Percentiles rank a stretch among this genome's conserved stretches.
Conservation (phyloP, 2,888 invertebrate genomes). For the Acleris holmiana region DNA sequence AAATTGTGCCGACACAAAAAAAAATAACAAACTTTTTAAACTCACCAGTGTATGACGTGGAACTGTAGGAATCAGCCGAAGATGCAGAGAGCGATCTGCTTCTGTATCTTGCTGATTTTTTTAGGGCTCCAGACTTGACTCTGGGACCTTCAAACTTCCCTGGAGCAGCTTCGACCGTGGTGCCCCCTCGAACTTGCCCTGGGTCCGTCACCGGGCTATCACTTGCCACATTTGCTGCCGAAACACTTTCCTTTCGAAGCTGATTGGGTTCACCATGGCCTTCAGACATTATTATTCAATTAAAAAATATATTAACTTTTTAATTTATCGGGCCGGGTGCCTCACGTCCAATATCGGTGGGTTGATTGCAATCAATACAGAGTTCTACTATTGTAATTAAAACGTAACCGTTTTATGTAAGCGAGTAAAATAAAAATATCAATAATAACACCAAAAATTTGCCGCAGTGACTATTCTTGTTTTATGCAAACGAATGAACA, state of each 20-base stretch:
- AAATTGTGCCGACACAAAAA: conserved; percentile 26
- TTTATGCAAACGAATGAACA: conserved; percentile 33
- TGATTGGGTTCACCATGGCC: conserved; percentile 69
- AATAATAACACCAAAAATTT: conserved; percentile 61
- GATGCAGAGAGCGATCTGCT: conserved; percentile 96
- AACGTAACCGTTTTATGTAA: conserved; percentile 36
- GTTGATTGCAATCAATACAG: conserved; percentile 25
- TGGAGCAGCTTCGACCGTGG: conserved; percentile 63
- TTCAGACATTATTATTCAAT: conserved; percentile 65
- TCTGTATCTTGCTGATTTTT: conserved; percentile 94
- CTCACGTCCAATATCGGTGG: conserved; percentile 10
- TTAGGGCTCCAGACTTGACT: conserved; percentile 89
- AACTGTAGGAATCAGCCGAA: conserved; percentile 97
- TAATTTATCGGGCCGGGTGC: conserved; percentile 3
- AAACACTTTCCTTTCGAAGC: conserved; percentile 71
- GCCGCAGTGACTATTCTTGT: conserved; percentile 48
- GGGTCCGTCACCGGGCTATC: conserved; percentile 92
- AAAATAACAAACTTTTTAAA: conserved; percentile 35
- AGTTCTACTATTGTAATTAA: conserved; percentile 35
- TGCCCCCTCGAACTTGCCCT: conserved; percentile 83
- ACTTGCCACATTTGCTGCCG: conserved; percentile 81
- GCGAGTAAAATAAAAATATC: conserved; percentile 54
- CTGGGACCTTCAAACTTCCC: conserved; percentile 76
- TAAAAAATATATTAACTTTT: conserved; percentile 11
- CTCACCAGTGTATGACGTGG: conserved; percentile 87